phyloP scores from a whole-genome alignment of 2,888 invertebrate genomes.

The Listrodromus nycthemerus region DNA sequence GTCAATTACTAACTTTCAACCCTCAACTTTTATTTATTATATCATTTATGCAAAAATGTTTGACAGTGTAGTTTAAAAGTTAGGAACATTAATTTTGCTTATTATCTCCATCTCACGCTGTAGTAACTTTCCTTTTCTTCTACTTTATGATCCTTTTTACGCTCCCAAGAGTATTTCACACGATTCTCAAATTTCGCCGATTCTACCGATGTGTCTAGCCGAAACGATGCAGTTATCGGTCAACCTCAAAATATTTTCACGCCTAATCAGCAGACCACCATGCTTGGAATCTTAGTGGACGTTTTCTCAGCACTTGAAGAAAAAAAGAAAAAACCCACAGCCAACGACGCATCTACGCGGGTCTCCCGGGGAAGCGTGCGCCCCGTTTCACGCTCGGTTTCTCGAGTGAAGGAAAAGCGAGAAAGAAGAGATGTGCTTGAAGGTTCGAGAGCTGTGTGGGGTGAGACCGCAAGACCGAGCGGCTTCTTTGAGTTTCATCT shows the following conservation, averaged over 20 bases:
- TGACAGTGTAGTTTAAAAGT: not conserved
- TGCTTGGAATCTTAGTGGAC: slow-evolving; percentile 21
- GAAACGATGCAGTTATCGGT: slow-evolving; percentile 18
- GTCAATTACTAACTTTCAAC: too few species aligned
- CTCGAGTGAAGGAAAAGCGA: slow-evolving; percentile 35
- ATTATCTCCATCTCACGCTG: not conserved
- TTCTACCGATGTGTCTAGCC: not conserved
- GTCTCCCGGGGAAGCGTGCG: slow-evolving; percentile 67
- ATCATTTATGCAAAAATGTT: not conserved
- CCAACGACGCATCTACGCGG: slow-evolving; percentile 46
- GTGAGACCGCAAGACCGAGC: slow-evolving; percentile 48
- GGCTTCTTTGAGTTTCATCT: slow-evolving; percentile 64
- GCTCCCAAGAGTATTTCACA: slow-evolving; percentile 45
- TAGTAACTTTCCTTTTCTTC: not conserved
- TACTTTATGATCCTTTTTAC: not conserved
- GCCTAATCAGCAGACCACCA: slow-evolving; percentile 53
- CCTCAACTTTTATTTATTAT: too few species aligned
- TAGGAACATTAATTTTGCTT: not conserved
- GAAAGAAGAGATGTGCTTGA: slow-evolving; percentile 44
- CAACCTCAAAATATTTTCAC: slow-evolving; percentile 51
- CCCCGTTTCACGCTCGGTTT: slow-evolving; percentile 66
- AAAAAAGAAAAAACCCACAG: not conserved
- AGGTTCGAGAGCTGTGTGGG: slow-evolving; percentile 26
- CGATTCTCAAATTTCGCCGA: slow-evolving; percentile 60
- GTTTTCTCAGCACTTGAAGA: slow-evolving; percentile 27